Percentiles rank a stretch among this genome's conserved stretches.
Conservation (phyloP, 2,797 vertebrate species). For the Gallinago nigripennis region DNA sequence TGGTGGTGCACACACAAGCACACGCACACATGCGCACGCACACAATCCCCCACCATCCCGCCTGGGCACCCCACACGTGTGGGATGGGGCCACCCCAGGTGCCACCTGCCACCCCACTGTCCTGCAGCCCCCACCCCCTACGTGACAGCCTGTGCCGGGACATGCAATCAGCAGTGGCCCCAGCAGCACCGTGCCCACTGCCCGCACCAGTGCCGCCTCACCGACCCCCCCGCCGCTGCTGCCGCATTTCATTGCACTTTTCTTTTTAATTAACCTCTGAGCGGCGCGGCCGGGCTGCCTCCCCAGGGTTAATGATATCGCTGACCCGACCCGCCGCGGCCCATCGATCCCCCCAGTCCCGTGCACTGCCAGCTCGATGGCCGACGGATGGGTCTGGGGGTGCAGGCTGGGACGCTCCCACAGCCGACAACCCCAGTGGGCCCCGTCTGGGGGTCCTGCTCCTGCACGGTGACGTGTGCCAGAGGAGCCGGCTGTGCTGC, state of each 20-base stretch:
- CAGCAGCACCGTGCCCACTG: not conserved
- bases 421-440: not conserved
- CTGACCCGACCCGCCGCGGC: constrained; percentile 53
- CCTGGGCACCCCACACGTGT: not conserved
- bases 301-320: constrained; percentile 54
- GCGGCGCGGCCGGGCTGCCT: constrained; percentile 1
- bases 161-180: not conserved
- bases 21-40: no score
- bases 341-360: constrained; percentile 28
- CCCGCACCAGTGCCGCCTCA: not conserved
- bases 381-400: no score
- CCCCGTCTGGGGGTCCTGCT: not conserved
- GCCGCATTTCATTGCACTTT: constrained; percentile 44
- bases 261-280: constrained; percentile 71
- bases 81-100: not conserved
- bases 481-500: accelerated
- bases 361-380: not conserved
- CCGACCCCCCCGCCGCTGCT: not conserved
- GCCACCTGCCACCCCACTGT: not conserved
- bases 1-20: not conserved
- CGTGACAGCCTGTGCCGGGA: not conserved
- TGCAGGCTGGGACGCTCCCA: not conserved
- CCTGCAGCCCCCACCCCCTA: accelerated
- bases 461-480: accelerated
- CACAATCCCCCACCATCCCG: not conserved